Base-by-base conservation (phyloP, 2,113 vertebrate species). In the Anguilla japonica region DNA sequence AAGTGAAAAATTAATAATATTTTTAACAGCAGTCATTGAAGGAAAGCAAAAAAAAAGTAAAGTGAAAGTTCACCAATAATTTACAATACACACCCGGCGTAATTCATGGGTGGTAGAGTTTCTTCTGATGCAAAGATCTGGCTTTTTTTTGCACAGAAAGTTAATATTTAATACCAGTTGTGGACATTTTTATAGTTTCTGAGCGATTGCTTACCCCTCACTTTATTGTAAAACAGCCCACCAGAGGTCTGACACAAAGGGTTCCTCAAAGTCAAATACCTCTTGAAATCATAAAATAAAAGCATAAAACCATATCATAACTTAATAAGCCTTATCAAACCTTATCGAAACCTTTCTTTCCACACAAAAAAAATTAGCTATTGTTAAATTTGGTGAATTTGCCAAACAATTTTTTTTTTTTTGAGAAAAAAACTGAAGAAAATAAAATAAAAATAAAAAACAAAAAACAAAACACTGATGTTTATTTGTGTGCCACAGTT, bases 51-150 rank as follows among this genome's bases (percentile, higher is more conserved):
- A 57, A 78, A 82, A 34, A 83, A 81, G 41, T 22, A n/a, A n/a
- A 13, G 43, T 57, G 46, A 57, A 89, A 60, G 56, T 83, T 88
- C 82, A 92, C 92, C 90, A 93, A 94, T 92, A 87, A 95, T 93
- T 93, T 91, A 93, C 83, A 82, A 86, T 85, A 84, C 86, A 90
- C 91, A 89, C 92, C 89, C 89, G 84, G 88, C 87, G 86, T 90
- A 90, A 89, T 86, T 87, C 85, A 88, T 57, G 83, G 89, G 88
- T 83, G 71, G 85, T 71, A 83, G 86, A 89, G 83, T 92, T 90
- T 90, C 86, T 93, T 93, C 90, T 92, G 89, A 90, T 91, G 91
- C 90, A 89, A 89, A 88, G 90, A 90, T 88, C 89, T 89, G 87
- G 90, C 89, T 91, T 94, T 86, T 88, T 92, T 91, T 89, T 89